Evolutionary conservation across 1,140 invertebrate species (phyloP).

Genomic region (Neodiprion lecontei): DNA sequence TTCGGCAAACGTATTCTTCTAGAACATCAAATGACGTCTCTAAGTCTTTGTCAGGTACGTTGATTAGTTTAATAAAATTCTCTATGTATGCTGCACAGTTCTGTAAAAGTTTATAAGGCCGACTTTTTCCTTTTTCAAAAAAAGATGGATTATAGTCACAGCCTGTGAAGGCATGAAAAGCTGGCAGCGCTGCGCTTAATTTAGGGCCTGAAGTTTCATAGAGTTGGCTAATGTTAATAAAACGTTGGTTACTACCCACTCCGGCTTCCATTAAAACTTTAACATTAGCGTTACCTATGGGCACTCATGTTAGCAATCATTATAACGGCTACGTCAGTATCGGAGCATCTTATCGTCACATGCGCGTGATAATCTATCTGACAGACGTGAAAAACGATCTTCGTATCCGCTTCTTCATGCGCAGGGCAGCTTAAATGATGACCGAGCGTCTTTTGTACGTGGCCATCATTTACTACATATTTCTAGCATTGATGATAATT

Average conservation of each 20-base stretch:
- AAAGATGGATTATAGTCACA: conserved; percentile 52
- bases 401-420: conserved; percentile 46
- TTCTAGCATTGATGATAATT: conserved; percentile 14
- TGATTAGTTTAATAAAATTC: conserved; percentile 21
- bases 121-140: conserved; percentile 41
- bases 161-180: conserved; percentile 53
- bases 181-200: conserved; percentile 37
- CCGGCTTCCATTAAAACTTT: conserved; percentile 16
- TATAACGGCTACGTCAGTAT: conserved; percentile 42
- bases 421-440: conserved; percentile 35
- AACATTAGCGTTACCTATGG: background rate
- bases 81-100: conserved; percentile 28
- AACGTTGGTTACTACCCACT: conserved; percentile 13
- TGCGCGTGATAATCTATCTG: conserved; percentile 30
- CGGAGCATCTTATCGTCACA: conserved; percentile 35
- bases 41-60: conserved; percentile 16
- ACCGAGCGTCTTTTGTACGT: conserved; percentile 21
- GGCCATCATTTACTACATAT: conserved; percentile 14
- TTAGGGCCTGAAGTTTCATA: conserved; percentile 29
- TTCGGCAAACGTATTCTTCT: conserved; percentile 23
- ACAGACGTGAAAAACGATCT: conserved; percentile 39
- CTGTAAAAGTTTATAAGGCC: conserved; percentile 33
- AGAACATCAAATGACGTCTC: conserved; percentile 12
- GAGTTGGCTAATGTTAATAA: conserved; percentile 16
- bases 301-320: conserved; percentile 37